These are phyloP conservation scores for Fissipunctia ypsillon DNA, from an alignment of 2,888 invertebrate genomes.

Conservation along the genomic window DNA sequence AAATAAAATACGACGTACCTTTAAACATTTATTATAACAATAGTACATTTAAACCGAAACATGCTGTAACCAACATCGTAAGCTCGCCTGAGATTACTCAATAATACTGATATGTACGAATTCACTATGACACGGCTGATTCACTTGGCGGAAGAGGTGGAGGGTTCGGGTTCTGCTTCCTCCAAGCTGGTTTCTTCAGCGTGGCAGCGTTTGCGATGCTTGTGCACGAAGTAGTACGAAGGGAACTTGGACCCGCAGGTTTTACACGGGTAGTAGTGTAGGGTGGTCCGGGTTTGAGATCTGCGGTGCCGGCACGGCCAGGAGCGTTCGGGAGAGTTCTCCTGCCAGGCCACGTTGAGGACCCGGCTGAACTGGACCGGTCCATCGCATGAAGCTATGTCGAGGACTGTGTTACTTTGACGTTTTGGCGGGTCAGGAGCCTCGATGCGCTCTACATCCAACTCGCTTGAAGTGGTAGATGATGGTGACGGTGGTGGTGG, in stretches of 20 bases:
- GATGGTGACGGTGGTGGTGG: conserved; percentile 84
- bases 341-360: conserved; percentile 94
- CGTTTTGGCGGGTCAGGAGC: conserved; percentile 75
- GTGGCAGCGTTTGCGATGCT: conserved; percentile 96
- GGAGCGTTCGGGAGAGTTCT: conserved; percentile 90
- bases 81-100: conserved; percentile 75
- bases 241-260: conserved; percentile 98
- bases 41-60: conserved; percentile 69
- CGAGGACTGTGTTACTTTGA: conserved; percentile 91
- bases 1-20: conserved; percentile 62
- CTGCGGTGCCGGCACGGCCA: conserved; percentile 97
- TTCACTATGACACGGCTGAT: conserved; percentile 68
- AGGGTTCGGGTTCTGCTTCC: conserved; percentile 60
- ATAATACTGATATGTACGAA: conserved; percentile 78
- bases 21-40: conserved; percentile 72
- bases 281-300: conserved; percentile 92
- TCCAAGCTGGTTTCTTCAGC: conserved; percentile 89
- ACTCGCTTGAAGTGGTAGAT: conserved; percentile 85
- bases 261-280: conserved; percentile 98
- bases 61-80: conserved; percentile 69
- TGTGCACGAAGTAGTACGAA: conserved; percentile 98
- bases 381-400: conserved; percentile 97
- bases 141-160: conserved; percentile 72
- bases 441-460: conserved; percentile 86
- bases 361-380: conserved; percentile 96